Conservation (phyloP, 2,113 vertebrate species). For the Prunella himalayana region DNA sequence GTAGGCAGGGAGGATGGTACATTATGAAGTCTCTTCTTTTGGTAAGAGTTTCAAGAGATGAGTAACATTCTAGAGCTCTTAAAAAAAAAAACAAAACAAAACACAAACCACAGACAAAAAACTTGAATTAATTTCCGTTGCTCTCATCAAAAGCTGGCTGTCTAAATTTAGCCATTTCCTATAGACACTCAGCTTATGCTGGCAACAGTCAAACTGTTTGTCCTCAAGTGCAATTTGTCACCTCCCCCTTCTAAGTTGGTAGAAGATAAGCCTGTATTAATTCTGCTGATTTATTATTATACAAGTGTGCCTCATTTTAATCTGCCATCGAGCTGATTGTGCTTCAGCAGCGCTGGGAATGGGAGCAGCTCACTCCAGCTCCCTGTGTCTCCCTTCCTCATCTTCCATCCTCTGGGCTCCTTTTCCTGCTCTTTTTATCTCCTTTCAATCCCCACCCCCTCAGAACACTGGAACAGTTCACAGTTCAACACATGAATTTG, state of each 20-base stretch:
- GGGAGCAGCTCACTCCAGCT: background rate
- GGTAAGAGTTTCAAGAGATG: constrained; percentile 32
- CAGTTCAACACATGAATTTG: background rate
- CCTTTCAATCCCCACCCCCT: no score
- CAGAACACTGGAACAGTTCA: background rate
- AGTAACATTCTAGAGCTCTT: constrained; percentile 33
- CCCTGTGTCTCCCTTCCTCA: background rate
- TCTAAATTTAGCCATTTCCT: constrained; percentile 39
- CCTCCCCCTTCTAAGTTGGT: background rate
- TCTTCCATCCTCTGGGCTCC: background rate
- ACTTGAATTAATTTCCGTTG: constrained; percentile 41
- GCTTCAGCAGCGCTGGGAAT: background rate
- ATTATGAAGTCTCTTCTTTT: background rate
- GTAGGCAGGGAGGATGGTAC: background rate
- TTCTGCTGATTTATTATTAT: background rate
- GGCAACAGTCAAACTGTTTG: constrained; percentile 28
- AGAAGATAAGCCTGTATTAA: background rate
- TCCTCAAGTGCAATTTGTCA: constrained; percentile 39
- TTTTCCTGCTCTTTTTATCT: background rate
- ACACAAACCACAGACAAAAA: background rate
- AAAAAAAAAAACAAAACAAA: background rate
- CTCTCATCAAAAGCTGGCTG: background rate
- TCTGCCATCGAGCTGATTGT: background rate
- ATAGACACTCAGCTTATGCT: background rate
- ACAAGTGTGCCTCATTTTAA: background rate